Evolutionary conservation across 2,113 vertebrate species (phyloP).

Genomic region (Ciconia boyciana): DNA sequence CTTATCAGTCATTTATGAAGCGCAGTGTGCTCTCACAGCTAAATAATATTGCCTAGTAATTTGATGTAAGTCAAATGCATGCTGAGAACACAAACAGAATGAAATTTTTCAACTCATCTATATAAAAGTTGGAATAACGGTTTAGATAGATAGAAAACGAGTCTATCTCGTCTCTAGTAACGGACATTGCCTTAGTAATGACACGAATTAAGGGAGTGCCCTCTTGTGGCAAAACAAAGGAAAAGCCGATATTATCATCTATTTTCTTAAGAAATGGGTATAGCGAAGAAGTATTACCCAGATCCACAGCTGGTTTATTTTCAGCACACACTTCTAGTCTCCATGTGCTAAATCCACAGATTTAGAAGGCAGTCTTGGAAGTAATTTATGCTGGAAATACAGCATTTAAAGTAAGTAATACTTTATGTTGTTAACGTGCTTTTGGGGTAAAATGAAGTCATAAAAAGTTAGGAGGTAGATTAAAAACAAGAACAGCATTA

Average conservation of each 20-base stretch:
- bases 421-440: not conserved
- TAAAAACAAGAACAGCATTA: not conserved
- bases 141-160: not conserved
- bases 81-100: constrained; percentile 6
- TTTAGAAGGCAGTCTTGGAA: not conserved
- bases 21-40: not conserved
- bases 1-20: not conserved
- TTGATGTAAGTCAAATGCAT: constrained; percentile 19
- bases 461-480: not conserved
- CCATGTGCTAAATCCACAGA: not conserved
- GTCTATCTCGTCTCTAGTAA: not conserved
- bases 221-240: constrained; percentile 54
- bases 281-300: not conserved
- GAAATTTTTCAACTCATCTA: not conserved
- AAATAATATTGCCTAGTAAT: not conserved
- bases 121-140: not conserved
- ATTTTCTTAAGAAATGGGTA: not conserved
- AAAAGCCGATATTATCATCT: not conserved
- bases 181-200: not conserved
- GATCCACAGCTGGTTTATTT: not conserved
- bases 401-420: not conserved
- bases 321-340: not conserved
- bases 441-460: not conserved
- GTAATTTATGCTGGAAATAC: not conserved
- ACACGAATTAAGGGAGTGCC: not conserved